Percentiles rank a stretch among this genome's conserved stretches.
Evolutionary conservation across 2,888 invertebrate species (phyloP).

Genomic region (Andrena chrysosceles): DNA sequence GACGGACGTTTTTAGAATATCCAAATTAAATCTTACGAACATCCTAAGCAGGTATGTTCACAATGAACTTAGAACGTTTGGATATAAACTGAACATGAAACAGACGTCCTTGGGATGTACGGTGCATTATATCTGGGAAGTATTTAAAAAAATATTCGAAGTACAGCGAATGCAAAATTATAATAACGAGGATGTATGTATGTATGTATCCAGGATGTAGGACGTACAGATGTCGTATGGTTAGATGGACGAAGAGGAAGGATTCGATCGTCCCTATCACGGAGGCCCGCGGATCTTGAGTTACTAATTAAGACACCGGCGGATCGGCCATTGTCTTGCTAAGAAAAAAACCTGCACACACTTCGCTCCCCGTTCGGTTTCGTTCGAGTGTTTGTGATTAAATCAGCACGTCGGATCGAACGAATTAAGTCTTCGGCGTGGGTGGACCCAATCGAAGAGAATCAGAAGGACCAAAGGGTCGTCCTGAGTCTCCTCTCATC

Average conservation of each 20-base stretch:
- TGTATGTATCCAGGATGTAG: not conserved
- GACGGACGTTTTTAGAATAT: no score
- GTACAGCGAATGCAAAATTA: not conserved
- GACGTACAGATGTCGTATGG: constrained; percentile 22
- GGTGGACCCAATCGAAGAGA: constrained; percentile 75
- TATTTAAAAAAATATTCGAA: no score
- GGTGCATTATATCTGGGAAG: no score
- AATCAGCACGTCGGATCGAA: constrained; percentile 78
- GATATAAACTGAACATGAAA: no score
- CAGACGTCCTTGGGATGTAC: no score
- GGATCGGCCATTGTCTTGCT: constrained; percentile 80
- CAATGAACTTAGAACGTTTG: no score
- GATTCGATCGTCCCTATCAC: constrained; percentile 57
- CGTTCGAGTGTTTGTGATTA: constrained; percentile 77
- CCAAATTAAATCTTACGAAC: no score
- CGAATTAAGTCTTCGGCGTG: constrained; percentile 81
- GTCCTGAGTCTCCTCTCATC: constrained; percentile 31
- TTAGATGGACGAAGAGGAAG: constrained; percentile 34
- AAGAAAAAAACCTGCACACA: constrained; percentile 73
- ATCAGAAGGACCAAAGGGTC: constrained; percentile 56
- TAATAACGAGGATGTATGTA: not conserved
- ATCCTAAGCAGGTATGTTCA: no score
- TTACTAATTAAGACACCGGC: constrained; percentile 83
- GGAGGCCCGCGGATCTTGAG: constrained; percentile 67
- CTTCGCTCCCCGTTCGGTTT: constrained; percentile 47